Percentiles rank a stretch among this genome's conserved stretches.
Evolutionary conservation across 2,888 invertebrate species (phyloP).

Genomic region (Drosophila greeni): DNA sequence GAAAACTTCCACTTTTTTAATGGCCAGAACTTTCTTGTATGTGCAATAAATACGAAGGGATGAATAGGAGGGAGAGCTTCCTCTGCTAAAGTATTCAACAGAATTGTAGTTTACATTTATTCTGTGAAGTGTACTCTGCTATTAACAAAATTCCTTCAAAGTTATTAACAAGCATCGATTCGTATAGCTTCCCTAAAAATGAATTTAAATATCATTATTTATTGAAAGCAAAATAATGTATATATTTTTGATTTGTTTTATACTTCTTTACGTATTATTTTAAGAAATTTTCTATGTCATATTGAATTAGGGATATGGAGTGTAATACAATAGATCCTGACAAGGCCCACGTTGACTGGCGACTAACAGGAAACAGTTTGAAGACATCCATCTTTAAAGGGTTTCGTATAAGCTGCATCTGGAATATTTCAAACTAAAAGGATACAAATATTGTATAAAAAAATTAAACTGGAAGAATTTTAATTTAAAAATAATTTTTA

Average conservation of each 20-base stretch:
- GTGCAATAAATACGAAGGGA: constrained; percentile 61
- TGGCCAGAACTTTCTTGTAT: constrained; percentile 54
- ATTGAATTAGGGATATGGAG: constrained; percentile 49
- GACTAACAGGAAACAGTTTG: constrained; percentile 33
- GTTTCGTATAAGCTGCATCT: constrained; percentile 44
- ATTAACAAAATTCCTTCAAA: background rate
- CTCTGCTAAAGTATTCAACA: background rate
- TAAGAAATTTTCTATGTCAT: constrained; percentile 47
- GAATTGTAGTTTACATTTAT: background rate
- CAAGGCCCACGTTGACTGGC: background rate
- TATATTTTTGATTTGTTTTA: no score
- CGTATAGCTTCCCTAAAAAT: no score
- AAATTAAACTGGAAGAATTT: background rate
- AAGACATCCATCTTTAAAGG: constrained; percentile 34
- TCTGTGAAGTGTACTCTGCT: background rate
- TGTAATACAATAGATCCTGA: constrained; percentile 28
- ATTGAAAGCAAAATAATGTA: no score
- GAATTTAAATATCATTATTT: no score
- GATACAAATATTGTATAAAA: background rate
- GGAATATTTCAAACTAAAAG: constrained; percentile 24
- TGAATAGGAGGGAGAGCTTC: background rate
- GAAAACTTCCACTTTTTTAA: constrained; percentile 62
- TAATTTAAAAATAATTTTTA: background rate
- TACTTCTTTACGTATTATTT: background rate
- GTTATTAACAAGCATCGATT: background rate